Conservation (phyloP, 2,113 vertebrate species). For the Mobula hypostoma region DNA sequence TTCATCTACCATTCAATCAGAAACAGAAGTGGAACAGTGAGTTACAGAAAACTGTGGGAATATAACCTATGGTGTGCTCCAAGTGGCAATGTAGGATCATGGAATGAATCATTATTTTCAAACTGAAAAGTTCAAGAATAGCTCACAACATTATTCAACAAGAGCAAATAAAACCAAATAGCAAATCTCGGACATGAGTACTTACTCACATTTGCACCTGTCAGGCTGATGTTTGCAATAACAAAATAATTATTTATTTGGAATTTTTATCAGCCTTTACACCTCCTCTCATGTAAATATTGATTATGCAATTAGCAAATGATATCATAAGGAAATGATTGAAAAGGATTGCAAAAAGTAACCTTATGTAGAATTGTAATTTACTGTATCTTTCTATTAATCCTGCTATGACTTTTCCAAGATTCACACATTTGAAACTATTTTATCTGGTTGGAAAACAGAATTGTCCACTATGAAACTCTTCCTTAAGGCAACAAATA, state of each 20-base stretch:
- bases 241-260: background rate
- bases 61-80: background rate
- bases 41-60: background rate
- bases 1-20: too few relatives aligned
- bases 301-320: background rate
- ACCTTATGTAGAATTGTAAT: background rate
- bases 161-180: background rate
- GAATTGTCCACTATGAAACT: background rate
- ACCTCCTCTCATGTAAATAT: conserved; percentile 2
- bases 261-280: background rate
- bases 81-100: background rate
- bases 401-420: background rate
- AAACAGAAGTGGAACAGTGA: too few relatives aligned
- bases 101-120: background rate
- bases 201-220: background rate
- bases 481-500: background rate
- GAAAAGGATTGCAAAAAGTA: background rate
- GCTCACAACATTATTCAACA: background rate
- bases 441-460: background rate
- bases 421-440: background rate
- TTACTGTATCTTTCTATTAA: background rate
- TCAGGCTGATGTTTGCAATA: background rate
- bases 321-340: background rate
- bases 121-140: background rate
- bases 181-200: background rate